These are phyloP conservation scores for Mastigias papua DNA, from an alignment of 30 jellyfish, hydroid and myxozoan species.

Conservation along the genomic window DNA sequence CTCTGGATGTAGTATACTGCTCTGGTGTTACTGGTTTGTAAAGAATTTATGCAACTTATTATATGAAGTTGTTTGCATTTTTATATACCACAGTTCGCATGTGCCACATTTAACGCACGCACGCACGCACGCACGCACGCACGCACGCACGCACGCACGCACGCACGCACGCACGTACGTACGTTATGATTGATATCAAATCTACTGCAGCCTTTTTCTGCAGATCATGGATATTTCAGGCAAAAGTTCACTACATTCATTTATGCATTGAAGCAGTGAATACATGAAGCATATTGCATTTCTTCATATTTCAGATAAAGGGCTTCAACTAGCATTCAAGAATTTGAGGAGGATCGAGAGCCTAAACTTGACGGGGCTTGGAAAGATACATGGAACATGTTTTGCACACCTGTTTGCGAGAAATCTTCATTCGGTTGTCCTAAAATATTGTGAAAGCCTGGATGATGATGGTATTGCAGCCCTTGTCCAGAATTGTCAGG, in stretches of 20 bases:
- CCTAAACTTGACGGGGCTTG: conserved; percentile 27
- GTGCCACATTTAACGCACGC: no score
- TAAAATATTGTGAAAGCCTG: conserved; percentile 15
- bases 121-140: no score
- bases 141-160: no score
- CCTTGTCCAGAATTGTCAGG: conserved; percentile 58
- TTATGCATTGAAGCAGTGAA: no score
- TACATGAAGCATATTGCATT: neutral
- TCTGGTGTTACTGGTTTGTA: conserved; percentile 57
- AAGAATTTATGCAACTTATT: no score
- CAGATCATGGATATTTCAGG: no score
- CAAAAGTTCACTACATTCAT: no score
- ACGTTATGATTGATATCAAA: no score
- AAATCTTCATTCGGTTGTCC: conserved; percentile 22
- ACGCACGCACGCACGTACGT: no score
- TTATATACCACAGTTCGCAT: no score
- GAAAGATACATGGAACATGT: conserved; percentile 33
- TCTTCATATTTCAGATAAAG: conserved; percentile 48
- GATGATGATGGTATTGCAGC: conserved; percentile 50
- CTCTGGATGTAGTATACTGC: conserved; percentile 35
- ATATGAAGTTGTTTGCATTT: no score
- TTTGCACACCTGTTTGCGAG: conserved; percentile 6
- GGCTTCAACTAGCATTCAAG: conserved; percentile 28
- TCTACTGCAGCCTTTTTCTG: no score
- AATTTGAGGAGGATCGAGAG: conserved; percentile 14